A percentile compares a stretch with the other conserved stretches of the same genome.
Evolutionary conservation across 2,888 invertebrate genomes (phyloP).

Genomic region (Orthosia cruda): DNA sequence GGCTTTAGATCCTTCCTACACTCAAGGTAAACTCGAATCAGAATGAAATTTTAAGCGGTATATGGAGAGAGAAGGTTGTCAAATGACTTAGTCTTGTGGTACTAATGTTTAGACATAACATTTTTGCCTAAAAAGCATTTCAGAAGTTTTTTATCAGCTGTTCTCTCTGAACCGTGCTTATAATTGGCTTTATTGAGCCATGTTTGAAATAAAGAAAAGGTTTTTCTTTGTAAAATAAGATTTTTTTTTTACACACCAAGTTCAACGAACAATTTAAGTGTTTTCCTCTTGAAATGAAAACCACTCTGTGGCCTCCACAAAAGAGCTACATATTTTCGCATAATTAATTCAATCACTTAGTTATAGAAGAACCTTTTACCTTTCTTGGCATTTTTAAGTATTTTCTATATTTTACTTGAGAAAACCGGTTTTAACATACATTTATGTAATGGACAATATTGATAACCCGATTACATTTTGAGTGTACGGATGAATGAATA

Average conservation of each 20-base stretch:
- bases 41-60: too few relatives aligned
- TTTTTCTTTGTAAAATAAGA: too few relatives aligned
- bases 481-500: constrained; percentile 4
- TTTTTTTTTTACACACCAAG: not conserved
- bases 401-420: not conserved
- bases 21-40: too few relatives aligned
- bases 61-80: too few relatives aligned
- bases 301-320: not conserved
- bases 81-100: too few relatives aligned
- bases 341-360: not conserved
- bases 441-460: not conserved
- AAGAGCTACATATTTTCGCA: not conserved
- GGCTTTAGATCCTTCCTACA: too few relatives aligned
- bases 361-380: not conserved
- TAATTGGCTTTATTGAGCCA: too few relatives aligned
- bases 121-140: too few relatives aligned
- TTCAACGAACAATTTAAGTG: not conserved
- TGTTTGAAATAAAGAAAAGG: too few relatives aligned
- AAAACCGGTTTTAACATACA: not conserved
- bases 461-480: not conserved
- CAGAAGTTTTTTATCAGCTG: too few relatives aligned
- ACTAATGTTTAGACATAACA: too few relatives aligned
- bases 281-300: not conserved
- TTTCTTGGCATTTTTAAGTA: not conserved
- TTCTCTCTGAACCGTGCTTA: too few relatives aligned